These are phyloP conservation scores for Butastur rufipennis DNA, from an alignment of 2,113 vertebrate genomes.

Conservation along the genomic window DNA sequence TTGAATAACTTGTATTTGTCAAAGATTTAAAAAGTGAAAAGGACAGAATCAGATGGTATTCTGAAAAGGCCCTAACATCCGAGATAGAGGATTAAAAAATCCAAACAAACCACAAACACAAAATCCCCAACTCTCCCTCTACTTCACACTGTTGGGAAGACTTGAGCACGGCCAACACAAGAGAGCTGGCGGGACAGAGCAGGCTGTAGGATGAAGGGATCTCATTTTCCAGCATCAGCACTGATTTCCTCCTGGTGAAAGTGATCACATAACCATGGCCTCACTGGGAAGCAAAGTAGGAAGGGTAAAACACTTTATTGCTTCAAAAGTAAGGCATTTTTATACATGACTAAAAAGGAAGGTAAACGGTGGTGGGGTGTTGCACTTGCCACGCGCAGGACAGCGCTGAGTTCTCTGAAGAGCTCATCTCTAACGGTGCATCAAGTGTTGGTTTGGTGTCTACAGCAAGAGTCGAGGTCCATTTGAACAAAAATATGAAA, in stretches of 20 bases:
- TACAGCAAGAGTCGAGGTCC: not conserved
- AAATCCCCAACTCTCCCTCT: fast-evolving
- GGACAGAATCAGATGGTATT: not conserved
- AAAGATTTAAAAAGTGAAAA: not conserved
- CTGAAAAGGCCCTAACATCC: not conserved
- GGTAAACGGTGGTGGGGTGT: not conserved
- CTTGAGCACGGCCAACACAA: not conserved
- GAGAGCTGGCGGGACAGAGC: not conserved
- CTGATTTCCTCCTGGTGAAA: not conserved
- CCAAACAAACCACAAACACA: not conserved
- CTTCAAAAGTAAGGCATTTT: not conserved
- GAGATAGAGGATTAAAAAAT: not conserved
- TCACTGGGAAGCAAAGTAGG: not conserved
- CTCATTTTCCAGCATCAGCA: not conserved
- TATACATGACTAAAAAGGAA: not conserved
- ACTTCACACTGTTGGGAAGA: not conserved
- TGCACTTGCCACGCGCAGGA: not conserved
- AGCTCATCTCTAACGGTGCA: not conserved
- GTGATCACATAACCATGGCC: not conserved
- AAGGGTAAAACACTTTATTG: not conserved
- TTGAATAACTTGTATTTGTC: not conserved
- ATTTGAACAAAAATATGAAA: not conserved
- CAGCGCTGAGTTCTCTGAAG: not conserved
- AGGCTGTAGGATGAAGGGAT: not conserved
- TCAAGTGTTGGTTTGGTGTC: not conserved